phyloP scores from a whole-genome alignment of 2,888 invertebrate genomes.

The Notodonta ziczac region DNA sequence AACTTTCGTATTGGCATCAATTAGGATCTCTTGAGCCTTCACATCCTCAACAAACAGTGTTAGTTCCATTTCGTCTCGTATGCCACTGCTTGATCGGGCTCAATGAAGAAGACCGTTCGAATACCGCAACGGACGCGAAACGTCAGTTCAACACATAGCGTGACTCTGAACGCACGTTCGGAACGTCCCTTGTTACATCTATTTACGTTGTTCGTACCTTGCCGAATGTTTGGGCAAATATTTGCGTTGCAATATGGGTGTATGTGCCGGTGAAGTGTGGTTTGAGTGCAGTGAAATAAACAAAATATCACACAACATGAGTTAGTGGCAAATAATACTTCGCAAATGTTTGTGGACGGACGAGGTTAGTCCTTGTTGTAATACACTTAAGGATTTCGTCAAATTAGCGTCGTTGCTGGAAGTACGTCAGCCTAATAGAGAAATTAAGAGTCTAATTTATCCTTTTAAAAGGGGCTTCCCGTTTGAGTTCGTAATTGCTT shows the following conservation, averaged over 20 bases:
- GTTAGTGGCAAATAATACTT: conserved; percentile 57
- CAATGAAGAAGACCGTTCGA: conserved; percentile 61
- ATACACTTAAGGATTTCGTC: conserved; percentile 29
- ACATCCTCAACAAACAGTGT: conserved; percentile 15
- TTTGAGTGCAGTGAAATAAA: conserved; percentile 61
- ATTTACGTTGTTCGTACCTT: conserved; percentile 60
- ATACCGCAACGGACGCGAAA: conserved; percentile 46
- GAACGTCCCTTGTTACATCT: conserved; percentile 55
- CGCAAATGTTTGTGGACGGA: conserved; percentile 79
- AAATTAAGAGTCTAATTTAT: conserved; percentile 37
- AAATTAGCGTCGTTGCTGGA: conserved; percentile 31
- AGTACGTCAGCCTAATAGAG: conserved; percentile 22
- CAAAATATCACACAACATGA: conserved; percentile 59
- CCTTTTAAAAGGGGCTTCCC: conserved; percentile 28
- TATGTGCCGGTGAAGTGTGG: conserved; percentile 65
- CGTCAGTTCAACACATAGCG: conserved; percentile 68
- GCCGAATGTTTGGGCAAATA: conserved; percentile 56
- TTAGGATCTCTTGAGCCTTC: conserved; percentile 12
- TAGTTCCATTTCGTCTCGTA: conserved; percentile 33
- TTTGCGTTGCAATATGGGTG: conserved; percentile 65
- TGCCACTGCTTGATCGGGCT: conserved; percentile 54
- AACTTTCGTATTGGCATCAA: conserved; percentile 3
- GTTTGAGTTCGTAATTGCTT: conserved; percentile 17
- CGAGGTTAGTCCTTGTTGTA: conserved; percentile 64
- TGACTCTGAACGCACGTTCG: conserved; percentile 69